Evolutionary conservation across 2,888 invertebrate genomes (phyloP).

Genomic region (Pterobdella sp.): DNA sequence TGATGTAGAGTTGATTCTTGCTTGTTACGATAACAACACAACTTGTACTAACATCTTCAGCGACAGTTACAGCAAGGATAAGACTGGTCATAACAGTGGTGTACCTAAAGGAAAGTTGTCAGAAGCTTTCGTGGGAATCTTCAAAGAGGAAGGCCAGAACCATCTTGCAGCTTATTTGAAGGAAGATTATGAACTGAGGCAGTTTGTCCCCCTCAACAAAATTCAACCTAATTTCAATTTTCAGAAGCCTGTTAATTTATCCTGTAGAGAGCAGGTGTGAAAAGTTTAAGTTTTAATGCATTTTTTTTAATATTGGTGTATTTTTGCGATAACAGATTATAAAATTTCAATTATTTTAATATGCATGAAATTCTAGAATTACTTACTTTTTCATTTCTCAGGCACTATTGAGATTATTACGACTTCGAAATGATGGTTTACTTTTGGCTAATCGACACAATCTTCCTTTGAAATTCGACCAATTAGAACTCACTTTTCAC

Average conservation of each 20-base stretch:
- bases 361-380: neutral
- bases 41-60: neutral
- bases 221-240: neutral
- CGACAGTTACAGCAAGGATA: neutral
- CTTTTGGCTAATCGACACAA: neutral
- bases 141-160: neutral
- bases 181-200: constrained; percentile 9
- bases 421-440: neutral
- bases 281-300: neutral
- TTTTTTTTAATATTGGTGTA: neutral
- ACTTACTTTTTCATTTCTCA: neutral
- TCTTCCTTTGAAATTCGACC: neutral
- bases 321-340: neutral
- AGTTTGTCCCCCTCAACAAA: neutral
- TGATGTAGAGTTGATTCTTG: neutral
- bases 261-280: neutral
- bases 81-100: neutral
- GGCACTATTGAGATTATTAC: neutral
- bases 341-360: neutral
- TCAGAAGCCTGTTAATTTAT: neutral
- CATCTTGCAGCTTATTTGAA: neutral
- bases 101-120: neutral
- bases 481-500: neutral
- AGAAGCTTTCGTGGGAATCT: neutral
- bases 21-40: neutral